These are phyloP conservation scores for Bhutanitis thaidina DNA, from an alignment of 2,888 invertebrate genomes.

Conservation along the genomic window DNA sequence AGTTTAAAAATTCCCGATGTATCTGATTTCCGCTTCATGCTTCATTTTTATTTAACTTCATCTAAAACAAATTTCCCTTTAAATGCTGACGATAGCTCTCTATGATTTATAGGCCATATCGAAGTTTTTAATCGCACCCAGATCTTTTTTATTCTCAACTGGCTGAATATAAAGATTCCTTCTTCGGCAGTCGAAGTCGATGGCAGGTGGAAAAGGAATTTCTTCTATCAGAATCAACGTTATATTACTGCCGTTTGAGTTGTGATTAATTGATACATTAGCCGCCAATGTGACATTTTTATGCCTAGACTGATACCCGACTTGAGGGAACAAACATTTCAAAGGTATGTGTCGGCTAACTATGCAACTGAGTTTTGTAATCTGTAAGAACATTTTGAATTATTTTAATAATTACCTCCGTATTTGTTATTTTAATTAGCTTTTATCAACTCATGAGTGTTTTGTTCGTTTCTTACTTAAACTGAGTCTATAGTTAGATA, in stretches of 20 bases:
- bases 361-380: background rate
- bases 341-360: background rate
- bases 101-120: conserved; percentile 2
- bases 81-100: background rate
- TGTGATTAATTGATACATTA: conserved; percentile 35
- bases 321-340: background rate
- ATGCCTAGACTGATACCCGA: background rate
- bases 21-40: conserved; percentile 1
- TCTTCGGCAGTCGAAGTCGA: conserved; percentile 9
- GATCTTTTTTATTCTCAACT: conserved; percentile 4
- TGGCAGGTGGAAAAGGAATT: conserved; percentile 28
- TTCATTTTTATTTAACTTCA: background rate
- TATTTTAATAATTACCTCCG: too few species aligned
- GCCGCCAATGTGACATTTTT: conserved; percentile 17
- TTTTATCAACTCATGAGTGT: too few species aligned
- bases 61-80: conserved; percentile 9
- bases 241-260: conserved; percentile 30
- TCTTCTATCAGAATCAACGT: conserved; percentile 29
- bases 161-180: background rate
- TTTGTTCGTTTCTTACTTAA: too few species aligned
- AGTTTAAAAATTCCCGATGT: background rate
- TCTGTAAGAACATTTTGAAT: too few species aligned
- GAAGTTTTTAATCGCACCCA: conserved; percentile 1
- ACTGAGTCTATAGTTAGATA: too few species aligned
- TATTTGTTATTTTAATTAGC: too few species aligned